Conservation (phyloP, 2,888 invertebrate species). For the Pollenia angustigena region DNA sequence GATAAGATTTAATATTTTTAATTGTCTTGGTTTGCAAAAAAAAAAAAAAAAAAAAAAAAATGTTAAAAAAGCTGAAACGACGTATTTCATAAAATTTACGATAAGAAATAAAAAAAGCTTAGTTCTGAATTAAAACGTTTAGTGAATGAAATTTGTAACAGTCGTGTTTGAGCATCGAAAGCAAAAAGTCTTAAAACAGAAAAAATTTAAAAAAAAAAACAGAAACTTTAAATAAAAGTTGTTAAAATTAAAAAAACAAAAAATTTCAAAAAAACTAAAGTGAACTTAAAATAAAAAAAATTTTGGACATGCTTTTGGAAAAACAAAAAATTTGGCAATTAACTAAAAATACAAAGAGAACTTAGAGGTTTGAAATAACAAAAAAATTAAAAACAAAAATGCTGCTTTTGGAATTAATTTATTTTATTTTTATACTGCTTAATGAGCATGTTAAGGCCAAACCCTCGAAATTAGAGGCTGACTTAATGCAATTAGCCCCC, state of each 20-base stretch:
- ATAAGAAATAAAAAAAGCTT: slow-evolving; percentile 59
- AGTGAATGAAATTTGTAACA: slow-evolving; percentile 60
- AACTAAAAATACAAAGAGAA: slow-evolving; percentile 52
- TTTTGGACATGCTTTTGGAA: slow-evolving; percentile 52
- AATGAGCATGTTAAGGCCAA: slow-evolving; percentile 19
- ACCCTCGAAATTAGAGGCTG: neutral
- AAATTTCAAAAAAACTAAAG: slow-evolving; percentile 9
- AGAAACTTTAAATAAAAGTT: neutral
- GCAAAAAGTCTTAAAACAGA: slow-evolving; percentile 27
- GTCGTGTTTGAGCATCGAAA: slow-evolving; percentile 23
- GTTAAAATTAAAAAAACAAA: slow-evolving; percentile 6
- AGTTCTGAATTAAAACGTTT: slow-evolving; percentile 39
- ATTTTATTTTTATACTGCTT: neutral
- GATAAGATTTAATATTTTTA: slow-evolving; percentile 58
- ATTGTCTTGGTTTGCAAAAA: slow-evolving; percentile 59
- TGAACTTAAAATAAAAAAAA: neutral
- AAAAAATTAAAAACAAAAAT: neutral
- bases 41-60: slow-evolving; percentile 42
- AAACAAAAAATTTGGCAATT: slow-evolving; percentile 53
- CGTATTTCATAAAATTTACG: slow-evolving; percentile 42
- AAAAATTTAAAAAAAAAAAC: slow-evolving; percentile 6
- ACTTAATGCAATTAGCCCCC: neutral
- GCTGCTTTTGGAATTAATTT: too few relatives aligned
- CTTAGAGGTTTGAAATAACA: slow-evolving; percentile 6
- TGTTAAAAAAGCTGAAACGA: slow-evolving; percentile 51